Conservation (phyloP, 2,888 invertebrate genomes). For the Brachypterus glaber region DNA sequence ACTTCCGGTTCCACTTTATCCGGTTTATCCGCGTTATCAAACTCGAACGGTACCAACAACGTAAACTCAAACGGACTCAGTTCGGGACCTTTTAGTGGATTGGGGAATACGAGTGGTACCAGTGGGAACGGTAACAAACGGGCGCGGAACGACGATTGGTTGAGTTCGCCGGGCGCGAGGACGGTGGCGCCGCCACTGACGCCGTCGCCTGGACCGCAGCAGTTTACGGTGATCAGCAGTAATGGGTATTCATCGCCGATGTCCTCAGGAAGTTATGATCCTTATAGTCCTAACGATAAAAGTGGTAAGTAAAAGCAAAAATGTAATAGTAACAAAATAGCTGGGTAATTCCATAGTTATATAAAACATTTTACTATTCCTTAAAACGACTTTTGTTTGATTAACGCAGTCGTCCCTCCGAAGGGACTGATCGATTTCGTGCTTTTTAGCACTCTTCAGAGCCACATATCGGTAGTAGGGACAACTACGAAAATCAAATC, state of each 20-base stretch:
- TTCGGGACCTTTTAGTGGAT: conserved; percentile 26
- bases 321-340: no score
- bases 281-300: conserved; percentile 83
- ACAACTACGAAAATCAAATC: no score
- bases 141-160: conserved; percentile 53
- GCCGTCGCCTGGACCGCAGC: conserved; percentile 54
- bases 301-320: conserved; percentile 76
- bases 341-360: no score
- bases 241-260: conserved; percentile 81
- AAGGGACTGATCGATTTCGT: no score
- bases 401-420: no score
- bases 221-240: conserved; percentile 45
- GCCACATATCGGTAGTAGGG: no score
- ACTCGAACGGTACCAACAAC: conserved; percentile 36
- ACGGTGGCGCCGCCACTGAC: conserved; percentile 53
- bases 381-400: no score
- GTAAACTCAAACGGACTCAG: conserved; percentile 35
- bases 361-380: no score
- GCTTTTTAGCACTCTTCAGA: no score
- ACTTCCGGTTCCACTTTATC: no score
- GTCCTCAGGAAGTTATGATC: conserved; percentile 82
- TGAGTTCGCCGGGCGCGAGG: conserved; percentile 52
- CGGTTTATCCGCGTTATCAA: no score
- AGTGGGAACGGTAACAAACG: conserved; percentile 44
- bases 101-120: conserved; percentile 29